Percentiles rank a stretch among this genome's conserved stretches.
These are phyloP conservation scores for Zophobas morio DNA, from an alignment of 1,140 invertebrate genomes.

Conservation along the genomic window DNA sequence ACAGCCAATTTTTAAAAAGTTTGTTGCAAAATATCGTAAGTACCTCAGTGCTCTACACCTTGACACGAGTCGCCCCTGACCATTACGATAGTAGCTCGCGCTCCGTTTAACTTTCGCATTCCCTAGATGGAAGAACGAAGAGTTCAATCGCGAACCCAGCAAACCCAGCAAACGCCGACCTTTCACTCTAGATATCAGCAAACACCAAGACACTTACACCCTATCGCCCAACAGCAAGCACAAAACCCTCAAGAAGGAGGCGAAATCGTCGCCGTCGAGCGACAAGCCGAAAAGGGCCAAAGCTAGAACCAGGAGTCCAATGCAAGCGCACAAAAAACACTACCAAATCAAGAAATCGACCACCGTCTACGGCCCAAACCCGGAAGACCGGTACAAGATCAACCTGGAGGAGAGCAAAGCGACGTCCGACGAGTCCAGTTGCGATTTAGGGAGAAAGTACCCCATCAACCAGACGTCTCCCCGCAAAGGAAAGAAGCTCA, in stretches of 20 bases:
- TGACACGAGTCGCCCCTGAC: no score
- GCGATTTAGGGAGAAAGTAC: constrained; percentile 69
- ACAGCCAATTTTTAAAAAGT: no score
- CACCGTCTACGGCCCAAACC: constrained; percentile 50
- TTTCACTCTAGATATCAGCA: constrained; percentile 80
- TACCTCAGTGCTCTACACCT: no score
- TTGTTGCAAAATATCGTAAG: no score
- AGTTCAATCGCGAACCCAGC: neutral
- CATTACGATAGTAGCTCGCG: no score
- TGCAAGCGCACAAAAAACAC: constrained; percentile 66
- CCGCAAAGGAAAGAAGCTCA: constrained; percentile 73
- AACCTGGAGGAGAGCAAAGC: constrained; percentile 52
- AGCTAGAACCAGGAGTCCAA: constrained; percentile 73
- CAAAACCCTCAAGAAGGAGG: constrained; percentile 70
- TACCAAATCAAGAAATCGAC: constrained; percentile 57
- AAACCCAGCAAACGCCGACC: constrained; percentile 63
- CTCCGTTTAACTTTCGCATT: no score
- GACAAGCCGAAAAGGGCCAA: constrained; percentile 69
- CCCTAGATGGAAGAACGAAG: neutral
- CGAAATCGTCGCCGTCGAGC: constrained; percentile 66
- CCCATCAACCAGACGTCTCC: constrained; percentile 63
- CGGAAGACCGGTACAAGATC: constrained; percentile 66
- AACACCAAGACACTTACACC: constrained; percentile 69
- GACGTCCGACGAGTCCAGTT: constrained; percentile 78
- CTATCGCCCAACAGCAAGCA: constrained; percentile 60